These are phyloP conservation scores for Spisula subtruncata DNA, from an alignment of 2,888 invertebrate species.

Conservation along the genomic window DNA sequence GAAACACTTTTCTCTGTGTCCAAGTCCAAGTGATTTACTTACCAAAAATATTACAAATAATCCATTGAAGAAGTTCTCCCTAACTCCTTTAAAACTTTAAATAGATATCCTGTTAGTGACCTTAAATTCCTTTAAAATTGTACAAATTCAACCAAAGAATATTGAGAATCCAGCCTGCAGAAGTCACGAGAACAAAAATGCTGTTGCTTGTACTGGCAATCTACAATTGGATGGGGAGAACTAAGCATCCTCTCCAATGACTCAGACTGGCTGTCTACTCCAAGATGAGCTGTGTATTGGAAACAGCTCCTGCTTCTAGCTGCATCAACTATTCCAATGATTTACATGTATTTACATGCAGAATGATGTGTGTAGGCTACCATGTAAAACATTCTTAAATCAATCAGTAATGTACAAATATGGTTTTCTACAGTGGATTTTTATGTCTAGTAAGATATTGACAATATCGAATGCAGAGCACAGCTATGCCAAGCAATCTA, in stretches of 20 bases:
- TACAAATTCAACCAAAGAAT: background rate
- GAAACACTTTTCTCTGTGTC: background rate
- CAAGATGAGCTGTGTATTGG: conserved; percentile 42
- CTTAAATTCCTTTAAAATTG: background rate
- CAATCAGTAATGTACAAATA: background rate
- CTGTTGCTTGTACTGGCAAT: conserved; percentile 31
- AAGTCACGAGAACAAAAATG: conserved; percentile 24
- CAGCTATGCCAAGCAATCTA: background rate
- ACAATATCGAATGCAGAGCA: background rate
- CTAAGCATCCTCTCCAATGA: conserved; percentile 32
- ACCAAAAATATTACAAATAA: conserved; percentile 20
- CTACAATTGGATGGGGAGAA: conserved; percentile 27
- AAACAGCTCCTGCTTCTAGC: conserved; percentile 42
- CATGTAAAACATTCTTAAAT: background rate
- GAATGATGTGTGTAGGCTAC: background rate
- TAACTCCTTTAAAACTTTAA: background rate
- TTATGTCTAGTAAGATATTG: background rate
- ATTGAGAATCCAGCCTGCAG: background rate
- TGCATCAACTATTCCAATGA: conserved; percentile 25
- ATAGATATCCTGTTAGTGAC: background rate
- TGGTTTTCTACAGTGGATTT: background rate
- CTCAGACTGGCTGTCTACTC: conserved; percentile 27
- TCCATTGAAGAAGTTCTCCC: conserved; percentile 12
- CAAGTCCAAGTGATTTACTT: background rate
- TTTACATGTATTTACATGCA: conserved; percentile 31